These are phyloP conservation scores for Bellardia bayeri DNA, from an alignment of 2,888 invertebrate species.

Conservation along the genomic window DNA sequence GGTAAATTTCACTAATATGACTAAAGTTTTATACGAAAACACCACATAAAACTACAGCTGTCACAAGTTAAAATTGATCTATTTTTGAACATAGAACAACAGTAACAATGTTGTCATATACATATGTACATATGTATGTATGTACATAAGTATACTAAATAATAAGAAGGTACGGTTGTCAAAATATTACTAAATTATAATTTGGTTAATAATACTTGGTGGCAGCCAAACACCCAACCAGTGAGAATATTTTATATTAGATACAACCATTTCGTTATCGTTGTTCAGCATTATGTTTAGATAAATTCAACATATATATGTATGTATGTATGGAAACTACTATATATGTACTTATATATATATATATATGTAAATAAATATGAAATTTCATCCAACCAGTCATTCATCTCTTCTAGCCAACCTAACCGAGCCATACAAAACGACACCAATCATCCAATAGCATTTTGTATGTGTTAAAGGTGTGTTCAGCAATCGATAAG, in stretches of 20 bases:
- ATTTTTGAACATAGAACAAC: constrained; percentile 30
- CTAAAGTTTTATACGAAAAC: neutral
- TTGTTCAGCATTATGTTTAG: neutral
- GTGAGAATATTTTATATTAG: constrained; percentile 4
- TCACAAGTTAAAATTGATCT: constrained; percentile 56
- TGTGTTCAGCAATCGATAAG: constrained; percentile 74
- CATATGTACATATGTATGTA: too few relatives aligned
- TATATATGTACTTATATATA: too few relatives aligned
- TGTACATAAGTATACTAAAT: neutral
- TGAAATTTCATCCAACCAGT: constrained; percentile 54
- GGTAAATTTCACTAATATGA: neutral
- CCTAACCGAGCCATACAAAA: constrained; percentile 6
- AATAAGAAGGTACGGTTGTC: constrained; percentile 30
- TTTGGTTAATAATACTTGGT: constrained; percentile 29
- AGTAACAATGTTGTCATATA: neutral
- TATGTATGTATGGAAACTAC: too few relatives aligned
- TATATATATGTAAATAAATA: neutral
- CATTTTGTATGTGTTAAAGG: constrained; percentile 58
- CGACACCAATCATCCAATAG: constrained; percentile 42
- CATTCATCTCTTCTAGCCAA: constrained; percentile 29
- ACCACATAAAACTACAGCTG: neutral
- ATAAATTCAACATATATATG: neutral
- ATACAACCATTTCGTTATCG: neutral
- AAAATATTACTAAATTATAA: constrained; percentile 48
- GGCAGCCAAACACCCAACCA: constrained; percentile 9